These are phyloP conservation scores for Acrobasis consociella DNA, from an alignment of 2,888 invertebrate species.

Conservation along the genomic window DNA sequence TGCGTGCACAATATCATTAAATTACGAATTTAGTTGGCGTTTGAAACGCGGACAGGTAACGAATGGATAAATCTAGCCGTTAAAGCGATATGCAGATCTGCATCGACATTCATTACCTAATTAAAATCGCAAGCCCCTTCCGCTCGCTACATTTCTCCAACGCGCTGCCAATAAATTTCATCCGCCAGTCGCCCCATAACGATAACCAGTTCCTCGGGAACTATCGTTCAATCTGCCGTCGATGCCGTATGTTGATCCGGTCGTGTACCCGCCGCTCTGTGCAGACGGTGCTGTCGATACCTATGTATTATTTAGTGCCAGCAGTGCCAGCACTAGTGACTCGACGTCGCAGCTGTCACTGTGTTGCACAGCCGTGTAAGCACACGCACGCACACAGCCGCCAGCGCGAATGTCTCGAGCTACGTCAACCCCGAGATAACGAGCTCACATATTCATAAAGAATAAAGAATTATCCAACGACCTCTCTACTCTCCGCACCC, in stretches of 20 bases:
- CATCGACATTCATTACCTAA: constrained; percentile 83
- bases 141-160: constrained; percentile 82
- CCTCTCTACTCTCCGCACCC: constrained; percentile 60
- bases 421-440: constrained; percentile 75
- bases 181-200: constrained; percentile 82
- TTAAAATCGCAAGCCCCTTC: constrained; percentile 83
- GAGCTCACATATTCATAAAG: constrained; percentile 83
- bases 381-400: constrained; percentile 53
- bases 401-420: constrained; percentile 58
- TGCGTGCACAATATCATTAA: constrained; percentile 49
- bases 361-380: constrained; percentile 19
- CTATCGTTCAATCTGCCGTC: constrained; percentile 83
- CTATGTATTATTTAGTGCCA: constrained; percentile 81
- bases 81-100: constrained; percentile 81
- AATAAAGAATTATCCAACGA: constrained; percentile 80
- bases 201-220: constrained; percentile 83
- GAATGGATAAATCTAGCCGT: constrained; percentile 79
- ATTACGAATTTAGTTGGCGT: constrained; percentile 65
- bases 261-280: constrained; percentile 80
- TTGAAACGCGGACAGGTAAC: constrained; percentile 68
- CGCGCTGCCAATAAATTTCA: constrained; percentile 82
- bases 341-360: constrained; percentile 40
- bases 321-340: constrained; percentile 65
- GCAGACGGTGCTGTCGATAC: constrained; percentile 78
- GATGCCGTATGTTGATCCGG: constrained; percentile 83